phyloP scores from a whole-genome alignment of 2,113 vertebrate species.

The Mandrillus leucophaeus region DNA sequence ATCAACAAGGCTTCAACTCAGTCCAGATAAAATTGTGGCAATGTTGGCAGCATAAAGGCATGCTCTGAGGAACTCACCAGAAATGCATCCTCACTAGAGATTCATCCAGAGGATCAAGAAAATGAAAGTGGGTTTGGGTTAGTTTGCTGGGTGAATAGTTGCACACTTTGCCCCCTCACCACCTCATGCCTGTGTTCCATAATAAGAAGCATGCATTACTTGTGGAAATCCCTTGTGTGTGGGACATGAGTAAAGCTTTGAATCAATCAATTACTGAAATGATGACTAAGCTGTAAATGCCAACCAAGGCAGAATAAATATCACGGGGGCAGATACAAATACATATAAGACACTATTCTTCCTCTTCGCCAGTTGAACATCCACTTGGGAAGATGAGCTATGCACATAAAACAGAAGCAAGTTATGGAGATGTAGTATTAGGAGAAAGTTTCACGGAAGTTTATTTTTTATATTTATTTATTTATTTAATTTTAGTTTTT shows the following conservation, averaged over 20 bases:
- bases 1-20: conserved; percentile 49
- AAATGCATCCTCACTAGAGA: background rate
- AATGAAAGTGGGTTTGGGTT: background rate
- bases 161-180: rapidly evolving
- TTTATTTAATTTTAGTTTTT: too few relatives aligned
- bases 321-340: background rate
- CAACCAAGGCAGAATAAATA: background rate
- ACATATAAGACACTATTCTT: background rate
- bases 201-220: background rate
- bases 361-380: background rate
- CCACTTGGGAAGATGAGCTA: background rate
- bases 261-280: background rate
- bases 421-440: background rate
- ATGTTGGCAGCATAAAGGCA: conserved; percentile 14
- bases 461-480: background rate
- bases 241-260: background rate
- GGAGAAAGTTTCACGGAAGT: background rate
- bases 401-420: background rate
- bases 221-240: background rate
- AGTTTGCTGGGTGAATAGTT: background rate
- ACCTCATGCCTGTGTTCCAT: background rate
- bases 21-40: conserved; percentile 36
- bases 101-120: background rate
- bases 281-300: background rate
- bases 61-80: background rate